These are phyloP conservation scores for Pipistrellus pipistrellus DNA, from an alignment of 2,797 vertebrate species.

Conservation along the genomic window DNA sequence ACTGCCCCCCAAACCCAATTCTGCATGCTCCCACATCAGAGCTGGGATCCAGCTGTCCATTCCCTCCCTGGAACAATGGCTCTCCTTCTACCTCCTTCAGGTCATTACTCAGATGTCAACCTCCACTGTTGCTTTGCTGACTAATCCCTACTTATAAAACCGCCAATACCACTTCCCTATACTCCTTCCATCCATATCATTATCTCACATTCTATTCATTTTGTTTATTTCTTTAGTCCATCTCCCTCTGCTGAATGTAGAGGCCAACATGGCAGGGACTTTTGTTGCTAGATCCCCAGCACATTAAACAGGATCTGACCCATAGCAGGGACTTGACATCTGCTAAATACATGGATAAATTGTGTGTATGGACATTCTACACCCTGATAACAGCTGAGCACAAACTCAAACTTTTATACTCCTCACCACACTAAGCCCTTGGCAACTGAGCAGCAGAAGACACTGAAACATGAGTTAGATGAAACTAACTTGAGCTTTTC, in stretches of 20 bases:
- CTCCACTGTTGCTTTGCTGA: neutral
- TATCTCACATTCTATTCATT: neutral
- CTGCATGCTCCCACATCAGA: neutral
- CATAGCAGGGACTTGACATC: neutral
- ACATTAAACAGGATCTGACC: neutral
- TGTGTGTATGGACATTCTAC: neutral
- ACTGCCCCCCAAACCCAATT: neutral
- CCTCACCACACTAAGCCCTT: neutral
- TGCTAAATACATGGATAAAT: neutral
- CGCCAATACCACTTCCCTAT: neutral
- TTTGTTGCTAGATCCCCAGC: neutral
- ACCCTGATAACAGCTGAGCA: neutral
- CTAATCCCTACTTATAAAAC: neutral
- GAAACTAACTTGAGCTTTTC: neutral
- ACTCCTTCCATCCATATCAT: neutral
- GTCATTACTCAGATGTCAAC: neutral
- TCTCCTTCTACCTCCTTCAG: neutral
- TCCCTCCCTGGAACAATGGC: neutral
- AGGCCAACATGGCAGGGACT: neutral
- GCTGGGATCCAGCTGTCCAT: neutral
- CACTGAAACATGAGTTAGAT: neutral
- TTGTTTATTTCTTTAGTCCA: neutral
- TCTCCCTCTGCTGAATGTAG: neutral
- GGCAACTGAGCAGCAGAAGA: neutral
- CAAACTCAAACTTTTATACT: neutral